Evolutionary conservation across 2,113 vertebrate genomes (phyloP).

Genomic region (Rhipidura dahli): DNA sequence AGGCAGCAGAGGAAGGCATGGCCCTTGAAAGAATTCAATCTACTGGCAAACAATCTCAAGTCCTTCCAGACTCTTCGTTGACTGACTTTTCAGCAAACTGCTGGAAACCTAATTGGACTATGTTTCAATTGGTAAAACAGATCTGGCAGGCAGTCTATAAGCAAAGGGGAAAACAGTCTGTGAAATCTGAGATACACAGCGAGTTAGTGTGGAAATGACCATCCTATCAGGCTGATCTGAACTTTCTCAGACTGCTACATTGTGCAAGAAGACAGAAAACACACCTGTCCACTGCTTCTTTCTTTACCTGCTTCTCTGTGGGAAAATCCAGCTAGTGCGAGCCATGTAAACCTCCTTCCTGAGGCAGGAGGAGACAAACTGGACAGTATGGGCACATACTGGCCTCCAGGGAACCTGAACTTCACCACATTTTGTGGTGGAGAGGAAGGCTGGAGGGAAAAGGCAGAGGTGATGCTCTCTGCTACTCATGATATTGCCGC

Average conservation of each 20-base stretch:
- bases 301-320: background rate
- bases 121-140: background rate
- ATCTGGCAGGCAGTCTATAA: background rate
- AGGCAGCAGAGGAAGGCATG: background rate
- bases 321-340: background rate
- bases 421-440: background rate
- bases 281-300: background rate
- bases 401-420: background rate
- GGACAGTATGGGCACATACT: background rate
- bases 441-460: background rate
- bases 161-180: background rate
- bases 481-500: background rate
- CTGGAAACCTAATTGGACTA: background rate
- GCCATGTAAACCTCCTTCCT: background rate
- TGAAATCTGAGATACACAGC: background rate
- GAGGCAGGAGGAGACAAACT: background rate
- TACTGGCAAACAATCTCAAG: background rate
- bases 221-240: background rate
- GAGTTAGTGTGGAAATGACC: background rate
- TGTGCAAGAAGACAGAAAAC: background rate
- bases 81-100: background rate
- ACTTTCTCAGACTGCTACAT: background rate
- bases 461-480: background rate
- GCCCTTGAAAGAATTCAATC: background rate
- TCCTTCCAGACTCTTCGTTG: background rate